Evolutionary conservation across 2,113 vertebrate species (phyloP), one percentile per base, ranked within the genome.

Genomic region (Triplophysa siluroides): DNA sequence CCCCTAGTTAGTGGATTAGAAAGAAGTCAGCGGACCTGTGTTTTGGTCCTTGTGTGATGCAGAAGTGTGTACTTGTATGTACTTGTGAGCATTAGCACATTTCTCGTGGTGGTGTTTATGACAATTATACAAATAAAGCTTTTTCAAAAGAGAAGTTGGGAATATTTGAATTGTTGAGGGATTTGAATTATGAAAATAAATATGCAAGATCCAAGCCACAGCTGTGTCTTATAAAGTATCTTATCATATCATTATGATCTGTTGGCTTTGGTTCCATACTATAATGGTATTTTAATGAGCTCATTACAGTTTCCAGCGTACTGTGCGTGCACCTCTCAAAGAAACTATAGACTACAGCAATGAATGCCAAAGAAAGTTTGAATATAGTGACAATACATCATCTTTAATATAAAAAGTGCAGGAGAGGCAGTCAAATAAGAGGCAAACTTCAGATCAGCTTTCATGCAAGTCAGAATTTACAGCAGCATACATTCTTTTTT

Each of bases 1-100:
- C 10, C 54, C 54, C 8, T 58, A 85, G 88, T 87, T 90, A 86
- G 88, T 84, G 82, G 81, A 82, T 88, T 86, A 83, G 88, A 83
- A 87, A 84, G 85, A 85, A 80, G 45, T 76, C 23, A 58, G 10
- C 45, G 43, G 43, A 74, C 65, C 62, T 8, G 21, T 62, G 19
- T 61, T 69, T n/a, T 69, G 24, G 8, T 11, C 38, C 33, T 47
- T 33, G 72, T 75, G 72, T 62, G 18, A 62, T 75, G 54, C n/a
- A 21, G 54, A n/a, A 56, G 26, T 29, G 26, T 38, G 33, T 7
- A 38, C 33, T 38, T 38, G 33, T 38, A 38, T 38, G 33, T 38
- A 38, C 33, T 38, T 38, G 29, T 4, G 4, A 29, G 29, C 29
- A 29, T 3, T 29, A 29, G 29, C 29, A 29, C 29, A 4, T 29